phyloP scores from a whole-genome alignment of 2,888 invertebrate genomes.

The Catonia carolina region DNA sequence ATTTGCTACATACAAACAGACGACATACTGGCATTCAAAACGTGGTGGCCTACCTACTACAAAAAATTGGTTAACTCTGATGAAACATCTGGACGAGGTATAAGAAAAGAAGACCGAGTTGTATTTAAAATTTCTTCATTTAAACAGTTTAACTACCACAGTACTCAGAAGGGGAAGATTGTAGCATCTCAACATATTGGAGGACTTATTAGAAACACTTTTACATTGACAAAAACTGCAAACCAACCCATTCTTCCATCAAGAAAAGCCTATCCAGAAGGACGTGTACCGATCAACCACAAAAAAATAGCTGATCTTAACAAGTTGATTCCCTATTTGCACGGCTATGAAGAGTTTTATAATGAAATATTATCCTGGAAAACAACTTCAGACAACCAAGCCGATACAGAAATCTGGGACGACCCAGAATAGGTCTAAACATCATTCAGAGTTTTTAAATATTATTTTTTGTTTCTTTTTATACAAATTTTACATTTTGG shows the following conservation, averaged over 20 bases:
- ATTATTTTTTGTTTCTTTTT: no score
- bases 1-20: neutral
- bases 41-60: conserved; percentile 4
- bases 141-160: conserved; percentile 11
- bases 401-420: no score
- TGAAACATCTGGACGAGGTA: conserved; percentile 1
- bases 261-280: neutral
- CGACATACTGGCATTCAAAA: neutral
- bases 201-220: neutral
- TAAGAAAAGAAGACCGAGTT: neutral
- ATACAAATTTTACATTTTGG: no score
- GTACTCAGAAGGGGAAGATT: neutral
- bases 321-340: no score
- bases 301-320: no score
- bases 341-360: no score
- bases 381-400: no score
- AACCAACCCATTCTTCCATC: neutral
- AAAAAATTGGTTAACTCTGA: neutral
- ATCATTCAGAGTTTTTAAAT: no score
- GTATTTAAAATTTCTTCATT: conserved; percentile 4
- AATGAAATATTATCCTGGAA: no score
- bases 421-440: no score
- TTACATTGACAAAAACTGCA: neutral
- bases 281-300: no score
- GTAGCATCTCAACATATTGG: neutral